Conservation (phyloP, 2,888 invertebrate genomes). For the Sepioteuthis lessoniana region DNA sequence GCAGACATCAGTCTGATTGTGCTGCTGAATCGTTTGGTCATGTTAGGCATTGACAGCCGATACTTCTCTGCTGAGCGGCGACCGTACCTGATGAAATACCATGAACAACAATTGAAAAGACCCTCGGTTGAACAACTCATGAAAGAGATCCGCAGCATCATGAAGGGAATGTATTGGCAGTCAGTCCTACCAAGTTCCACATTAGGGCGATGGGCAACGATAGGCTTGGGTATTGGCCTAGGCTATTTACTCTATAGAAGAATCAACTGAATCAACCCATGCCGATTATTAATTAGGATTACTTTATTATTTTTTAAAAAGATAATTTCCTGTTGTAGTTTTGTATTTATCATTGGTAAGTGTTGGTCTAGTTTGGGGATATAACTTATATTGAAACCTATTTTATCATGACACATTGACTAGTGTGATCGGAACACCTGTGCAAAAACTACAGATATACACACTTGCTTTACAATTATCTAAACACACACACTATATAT, state of each 20-base stretch:
- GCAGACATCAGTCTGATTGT: conserved; percentile 67
- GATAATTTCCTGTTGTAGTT: background rate
- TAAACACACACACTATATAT: background rate
- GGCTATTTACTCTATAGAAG: conserved; percentile 38
- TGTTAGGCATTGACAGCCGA: conserved; percentile 64
- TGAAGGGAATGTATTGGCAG: conserved; percentile 38
- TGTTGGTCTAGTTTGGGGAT: background rate
- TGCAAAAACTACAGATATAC: background rate
- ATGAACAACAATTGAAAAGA: conserved; percentile 59
- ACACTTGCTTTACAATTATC: background rate
- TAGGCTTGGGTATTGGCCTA: conserved; percentile 42
- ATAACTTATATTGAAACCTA: background rate
- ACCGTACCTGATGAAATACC: conserved; percentile 64
- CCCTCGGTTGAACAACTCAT: conserved; percentile 60
- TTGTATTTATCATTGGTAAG: conserved; percentile 4
- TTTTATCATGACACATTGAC: background rate
- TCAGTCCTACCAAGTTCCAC: conserved; percentile 41
- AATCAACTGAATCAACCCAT: background rate
- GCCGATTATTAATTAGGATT: background rate
- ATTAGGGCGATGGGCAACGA: conserved; percentile 40
- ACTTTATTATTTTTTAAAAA: background rate
- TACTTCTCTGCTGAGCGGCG: conserved; percentile 60
- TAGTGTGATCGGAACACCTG: background rate
- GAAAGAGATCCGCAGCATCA: conserved; percentile 56
- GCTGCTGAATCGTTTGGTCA: conserved; percentile 61